These are phyloP conservation scores for Heliconius ethilla DNA, from an alignment of 2,888 invertebrate species.

Conservation along the genomic window DNA sequence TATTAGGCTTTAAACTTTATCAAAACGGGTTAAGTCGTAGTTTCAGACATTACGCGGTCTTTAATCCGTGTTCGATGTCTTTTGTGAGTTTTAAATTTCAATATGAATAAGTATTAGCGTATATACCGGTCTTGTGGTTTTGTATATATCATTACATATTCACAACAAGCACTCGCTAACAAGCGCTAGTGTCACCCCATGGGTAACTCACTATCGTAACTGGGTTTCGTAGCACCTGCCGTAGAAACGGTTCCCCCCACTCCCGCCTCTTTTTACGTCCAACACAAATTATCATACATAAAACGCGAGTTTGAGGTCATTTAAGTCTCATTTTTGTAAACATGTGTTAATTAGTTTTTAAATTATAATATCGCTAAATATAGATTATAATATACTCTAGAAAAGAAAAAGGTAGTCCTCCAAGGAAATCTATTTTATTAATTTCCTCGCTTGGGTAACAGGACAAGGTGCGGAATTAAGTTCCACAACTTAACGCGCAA, in stretches of 20 bases:
- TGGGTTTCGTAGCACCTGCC: conserved; percentile 23
- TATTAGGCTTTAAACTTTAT: conserved; percentile 38
- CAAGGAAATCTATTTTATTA: no score
- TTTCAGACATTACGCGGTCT: conserved; percentile 22
- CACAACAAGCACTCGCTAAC: not conserved
- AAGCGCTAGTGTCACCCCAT: conserved; percentile 2
- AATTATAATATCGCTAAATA: not conserved
- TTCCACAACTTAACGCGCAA: no score
- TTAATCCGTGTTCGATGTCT: conserved; percentile 44
- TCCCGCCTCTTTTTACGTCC: not conserved
- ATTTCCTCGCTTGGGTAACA: not conserved
- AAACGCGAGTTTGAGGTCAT: conserved; percentile 19
- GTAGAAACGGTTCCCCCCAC: conserved; percentile 18
- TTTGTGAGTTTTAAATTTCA: conserved; percentile 48
- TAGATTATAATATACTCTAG: no score
- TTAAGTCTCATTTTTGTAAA: conserved; percentile 13
- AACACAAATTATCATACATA: conserved; percentile 23
- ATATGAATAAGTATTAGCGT: conserved; percentile 52
- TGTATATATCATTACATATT: conserved; percentile 22
- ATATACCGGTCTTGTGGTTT: conserved; percentile 47
- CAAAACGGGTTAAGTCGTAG: not conserved
- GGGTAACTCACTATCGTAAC: conserved; percentile 12
- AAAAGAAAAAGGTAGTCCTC: no score
- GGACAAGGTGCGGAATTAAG: not conserved
- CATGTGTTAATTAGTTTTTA: not conserved